Evolutionary conservation across 2,797 vertebrate species (phyloP), one percentile per base, ranked within the genome.

Genomic region (Cynodonichthys magdalenae): DNA sequence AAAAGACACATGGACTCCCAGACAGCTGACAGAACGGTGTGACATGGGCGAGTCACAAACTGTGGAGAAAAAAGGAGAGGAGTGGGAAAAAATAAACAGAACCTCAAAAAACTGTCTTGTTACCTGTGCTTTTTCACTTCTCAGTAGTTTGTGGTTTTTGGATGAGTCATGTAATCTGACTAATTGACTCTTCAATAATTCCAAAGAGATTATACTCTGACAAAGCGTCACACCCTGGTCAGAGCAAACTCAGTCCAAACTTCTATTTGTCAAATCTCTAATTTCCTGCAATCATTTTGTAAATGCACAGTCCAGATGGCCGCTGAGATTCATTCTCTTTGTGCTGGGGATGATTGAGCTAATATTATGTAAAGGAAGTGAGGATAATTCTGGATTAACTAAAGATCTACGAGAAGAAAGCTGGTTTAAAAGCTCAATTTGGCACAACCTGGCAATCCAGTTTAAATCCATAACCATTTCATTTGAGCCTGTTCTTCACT

Each of bases 211-310:
- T 93, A 93, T 90, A 80, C 89, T 89, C 87, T 51, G 83, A 80
- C 81, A 85, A 87, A 87, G 86, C 73, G 83, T 85, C 90, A 88
- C 84, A 86, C 69, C 69, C 50, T 78, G 93, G 91, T 94, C 91
- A 90, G 90, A 92, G 91, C 91, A 92, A 93, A 80, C 82, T 80
- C 84, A 74, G 87, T 89, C 90, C 91, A 93, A 92, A 93, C 92
- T 94, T 93, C 91, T 93, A 89, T 92, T 94, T 91, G 93, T 93
- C 88, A 91, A 92, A 93, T 85, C 75, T 91, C 88, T 94, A 90
- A 93, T 94, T 93, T 92, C 77, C 83, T 85, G 84, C 91, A 92
- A 95, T 93, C 91, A 90, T 91, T 91, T 90, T 90, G 88, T 92
- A 92, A 93, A 93, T 91, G 92, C 89, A 86, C 69, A 72, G 77